Evolutionary conservation across 2,888 invertebrate genomes (phyloP).

Genomic region (Seira musarum): DNA sequence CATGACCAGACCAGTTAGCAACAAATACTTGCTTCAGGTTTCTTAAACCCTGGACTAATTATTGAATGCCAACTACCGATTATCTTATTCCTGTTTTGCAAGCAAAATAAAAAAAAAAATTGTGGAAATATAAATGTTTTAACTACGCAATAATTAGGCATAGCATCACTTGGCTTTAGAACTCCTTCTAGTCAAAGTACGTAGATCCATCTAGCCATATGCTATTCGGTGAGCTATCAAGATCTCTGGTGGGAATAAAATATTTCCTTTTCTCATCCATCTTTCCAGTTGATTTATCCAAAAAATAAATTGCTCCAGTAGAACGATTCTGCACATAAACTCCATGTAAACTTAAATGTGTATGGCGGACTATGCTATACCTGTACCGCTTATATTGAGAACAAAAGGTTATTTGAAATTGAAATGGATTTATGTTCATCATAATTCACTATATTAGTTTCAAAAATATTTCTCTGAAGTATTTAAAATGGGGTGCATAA

Average conservation of each 20-base stretch:
- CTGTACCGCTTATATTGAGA: background rate
- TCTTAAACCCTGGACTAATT: background rate
- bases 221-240: background rate
- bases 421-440: background rate
- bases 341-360: no score
- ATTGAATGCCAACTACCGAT: no score
- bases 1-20: conserved; percentile 20
- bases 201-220: no score
- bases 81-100: no score
- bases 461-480: conserved; percentile 13
- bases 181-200: no score
- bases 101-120: background rate
- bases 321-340: no score
- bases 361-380: background rate
- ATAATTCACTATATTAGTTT: background rate
- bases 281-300: conserved; percentile 31
- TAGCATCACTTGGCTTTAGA: no score
- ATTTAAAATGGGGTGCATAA: no score
- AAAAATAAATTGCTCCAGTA: no score
- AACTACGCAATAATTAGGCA: no score
- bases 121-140: no score
- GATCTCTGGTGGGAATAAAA: conserved; percentile 21
- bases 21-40: conserved; percentile 13
- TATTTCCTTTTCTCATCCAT: conserved; percentile 19
- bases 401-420: background rate